A percentile compares a stretch with the other conserved stretches of the same genome.
phyloP scores from a whole-genome alignment of 2,797 vertebrate genomes.

The Amblyraja radiata region DNA sequence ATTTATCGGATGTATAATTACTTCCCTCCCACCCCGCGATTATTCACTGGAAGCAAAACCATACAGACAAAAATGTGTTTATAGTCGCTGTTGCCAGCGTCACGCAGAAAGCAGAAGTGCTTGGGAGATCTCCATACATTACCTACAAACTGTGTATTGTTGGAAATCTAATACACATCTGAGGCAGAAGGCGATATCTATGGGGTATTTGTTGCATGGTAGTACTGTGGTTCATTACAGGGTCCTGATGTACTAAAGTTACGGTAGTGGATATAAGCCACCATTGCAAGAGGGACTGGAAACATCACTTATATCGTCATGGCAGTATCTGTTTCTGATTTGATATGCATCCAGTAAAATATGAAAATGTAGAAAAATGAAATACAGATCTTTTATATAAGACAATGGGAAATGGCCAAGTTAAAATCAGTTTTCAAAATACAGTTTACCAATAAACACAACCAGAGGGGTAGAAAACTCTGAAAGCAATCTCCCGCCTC shows the following conservation, averaged over 20 bases:
- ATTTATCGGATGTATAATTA: conserved; percentile 41
- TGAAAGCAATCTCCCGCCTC: neutral
- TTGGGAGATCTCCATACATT: neutral
- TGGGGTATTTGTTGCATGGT: neutral
- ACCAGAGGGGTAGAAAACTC: too few relatives aligned
- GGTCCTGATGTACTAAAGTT: neutral
- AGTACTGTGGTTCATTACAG: neutral
- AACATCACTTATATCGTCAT: neutral
- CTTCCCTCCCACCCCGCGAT: neutral
- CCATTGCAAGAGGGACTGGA: neutral
- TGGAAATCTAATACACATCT: neutral
- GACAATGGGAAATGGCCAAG: neutral
- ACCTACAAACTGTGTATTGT: conserved; percentile 9
- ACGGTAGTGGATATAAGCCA: neutral
- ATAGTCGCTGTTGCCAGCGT: neutral
- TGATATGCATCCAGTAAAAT: neutral
- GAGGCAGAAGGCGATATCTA: neutral
- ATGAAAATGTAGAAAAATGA: neutral
- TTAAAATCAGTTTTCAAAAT: too few relatives aligned
- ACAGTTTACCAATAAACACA: too few relatives aligned
- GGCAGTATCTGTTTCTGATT: neutral
- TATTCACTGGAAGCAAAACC: neutral
- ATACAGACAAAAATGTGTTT: neutral
- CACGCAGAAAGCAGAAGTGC: conserved; percentile 7
- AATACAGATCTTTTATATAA: neutral